Base-by-base conservation (phyloP, 2,888 invertebrate genomes). In the Apocheima hispidaria region DNA sequence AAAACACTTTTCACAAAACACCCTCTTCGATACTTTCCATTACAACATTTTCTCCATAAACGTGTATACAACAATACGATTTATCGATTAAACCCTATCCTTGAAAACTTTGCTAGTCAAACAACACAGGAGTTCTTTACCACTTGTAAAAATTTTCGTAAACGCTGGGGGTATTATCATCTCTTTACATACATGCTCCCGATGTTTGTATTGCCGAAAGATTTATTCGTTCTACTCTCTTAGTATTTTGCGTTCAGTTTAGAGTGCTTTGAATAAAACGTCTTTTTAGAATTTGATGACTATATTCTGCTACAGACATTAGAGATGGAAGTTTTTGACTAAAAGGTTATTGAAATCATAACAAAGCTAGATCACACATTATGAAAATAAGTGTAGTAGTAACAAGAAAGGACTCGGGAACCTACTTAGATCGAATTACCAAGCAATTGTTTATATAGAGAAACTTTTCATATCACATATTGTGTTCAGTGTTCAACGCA, bases 121-220 rank as follows among this genome's bases (percentile, higher is more conserved):
- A 71, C 71, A 71, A 68, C 65, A 65, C 61, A 69, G 40, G 28
- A 71, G 67, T 69, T 66, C 57, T 52, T 61, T 68, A 63, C 67
- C 65, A 69, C 71, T 69, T 71, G 71, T 71, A 69, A 71, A 71
- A 71, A 71, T 65, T 71, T 71, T 57, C 63, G 66, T 66, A 68
- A 69, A 71, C 68, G 69, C 66, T 66, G 66, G 60, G 64, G 67
- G 66, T 71, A 69, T 69, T 71, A 69, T 67, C 70, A 68, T 69
- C 71, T 69, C 71, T 69, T 71, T 71, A 68, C 69, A 66, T 71
- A 69, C 63, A 68, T 69, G 71, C 65, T 68, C 68, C 60, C 53
- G 63, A 68, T 70, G 70, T 70, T 70, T 70, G 70, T 70, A 68
- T 70, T 68, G 35, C 53, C 41, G 36, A 53, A 63, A 68, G 66